Evolutionary conservation across 2,888 invertebrate genomes (phyloP).

Genomic region (Blastobasis lacticolella): DNA sequence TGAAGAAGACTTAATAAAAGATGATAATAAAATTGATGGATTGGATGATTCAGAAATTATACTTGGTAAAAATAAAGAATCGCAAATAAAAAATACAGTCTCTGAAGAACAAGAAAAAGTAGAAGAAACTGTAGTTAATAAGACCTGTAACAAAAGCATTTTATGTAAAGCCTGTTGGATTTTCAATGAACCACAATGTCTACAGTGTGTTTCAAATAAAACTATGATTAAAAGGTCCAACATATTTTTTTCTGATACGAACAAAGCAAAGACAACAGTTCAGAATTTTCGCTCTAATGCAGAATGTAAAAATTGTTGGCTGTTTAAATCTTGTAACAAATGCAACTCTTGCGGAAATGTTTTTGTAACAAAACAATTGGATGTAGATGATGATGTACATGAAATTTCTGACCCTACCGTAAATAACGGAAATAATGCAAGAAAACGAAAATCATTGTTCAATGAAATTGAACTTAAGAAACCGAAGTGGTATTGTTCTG

Average conservation of each 20-base stretch:
- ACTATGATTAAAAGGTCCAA: no score
- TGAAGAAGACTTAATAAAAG: not conserved
- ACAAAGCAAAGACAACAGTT: not conserved
- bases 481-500: conserved; percentile 35
- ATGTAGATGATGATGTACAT: not conserved
- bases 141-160: not conserved
- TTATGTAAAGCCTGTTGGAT: conserved; percentile 25
- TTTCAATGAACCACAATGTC: conserved; percentile 23
- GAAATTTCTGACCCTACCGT: not conserved
- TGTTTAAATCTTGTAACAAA: not conserved
- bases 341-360: not conserved
- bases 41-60: not conserved
- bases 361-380: not conserved
- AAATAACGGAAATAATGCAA: not conserved
- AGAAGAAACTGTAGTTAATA: not conserved
- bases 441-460: conserved; percentile 11
- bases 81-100: no score
- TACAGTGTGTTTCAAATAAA: conserved; percentile 10
- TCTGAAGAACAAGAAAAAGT: no score
- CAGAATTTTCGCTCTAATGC: no score
- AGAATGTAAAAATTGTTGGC: not conserved
- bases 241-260: not conserved
- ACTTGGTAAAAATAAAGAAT: no score
- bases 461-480: conserved; percentile 4
- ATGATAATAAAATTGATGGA: not conserved